phyloP scores from a whole-genome alignment of 2,888 invertebrate genomes.

The Sinotaia quadrata region DNA sequence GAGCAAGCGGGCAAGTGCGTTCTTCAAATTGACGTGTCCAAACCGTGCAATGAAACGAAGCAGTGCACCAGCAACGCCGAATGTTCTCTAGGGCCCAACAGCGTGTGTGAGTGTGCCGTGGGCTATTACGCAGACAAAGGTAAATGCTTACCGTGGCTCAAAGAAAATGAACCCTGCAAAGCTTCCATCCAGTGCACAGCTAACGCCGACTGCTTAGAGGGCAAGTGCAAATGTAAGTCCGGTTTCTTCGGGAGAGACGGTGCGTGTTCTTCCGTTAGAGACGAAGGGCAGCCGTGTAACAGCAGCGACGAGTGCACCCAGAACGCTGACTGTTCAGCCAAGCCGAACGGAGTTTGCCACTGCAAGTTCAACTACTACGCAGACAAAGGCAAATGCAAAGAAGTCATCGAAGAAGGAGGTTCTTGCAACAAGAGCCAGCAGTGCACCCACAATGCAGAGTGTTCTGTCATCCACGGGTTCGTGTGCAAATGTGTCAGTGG shows the following conservation, averaged over 20 bases:
- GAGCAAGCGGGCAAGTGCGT: constrained; percentile 17
- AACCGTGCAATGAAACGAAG: constrained; percentile 15
- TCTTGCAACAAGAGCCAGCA: constrained; percentile 11
- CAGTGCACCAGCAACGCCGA: constrained; percentile 25
- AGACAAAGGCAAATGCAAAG: constrained; percentile 26
- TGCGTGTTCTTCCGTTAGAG: constrained; percentile 16
- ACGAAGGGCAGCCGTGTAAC: constrained; percentile 19
- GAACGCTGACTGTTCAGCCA: constrained; percentile 17
- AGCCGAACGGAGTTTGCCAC: constrained; percentile 1
- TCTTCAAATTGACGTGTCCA: constrained; percentile 5
- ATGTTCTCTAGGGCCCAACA: constrained; percentile 18
- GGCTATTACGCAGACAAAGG: constrained; percentile 26
- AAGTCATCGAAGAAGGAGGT: constrained; percentile 6
- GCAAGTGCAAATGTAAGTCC: constrained; percentile 28
- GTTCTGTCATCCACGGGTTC: constrained; percentile 20
- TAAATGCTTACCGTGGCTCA: constrained; percentile 18
- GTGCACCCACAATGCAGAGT: constrained; percentile 30
- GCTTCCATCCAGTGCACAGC: constrained; percentile 31
- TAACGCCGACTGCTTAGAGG: constrained; percentile 25
- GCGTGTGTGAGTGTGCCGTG: constrained; percentile 20
- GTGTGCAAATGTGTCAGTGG: constrained; percentile 25
- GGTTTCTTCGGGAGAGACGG: constrained; percentile 29
- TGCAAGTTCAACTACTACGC: constrained; percentile 29
- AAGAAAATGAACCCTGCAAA: constrained; percentile 27
- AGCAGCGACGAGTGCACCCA: constrained; percentile 30